A percentile compares a stretch with the other conserved stretches of the same genome.
These are phyloP conservation scores for Cerastis rubricosa DNA, from an alignment of 2,888 invertebrate genomes.

Conservation along the genomic window DNA sequence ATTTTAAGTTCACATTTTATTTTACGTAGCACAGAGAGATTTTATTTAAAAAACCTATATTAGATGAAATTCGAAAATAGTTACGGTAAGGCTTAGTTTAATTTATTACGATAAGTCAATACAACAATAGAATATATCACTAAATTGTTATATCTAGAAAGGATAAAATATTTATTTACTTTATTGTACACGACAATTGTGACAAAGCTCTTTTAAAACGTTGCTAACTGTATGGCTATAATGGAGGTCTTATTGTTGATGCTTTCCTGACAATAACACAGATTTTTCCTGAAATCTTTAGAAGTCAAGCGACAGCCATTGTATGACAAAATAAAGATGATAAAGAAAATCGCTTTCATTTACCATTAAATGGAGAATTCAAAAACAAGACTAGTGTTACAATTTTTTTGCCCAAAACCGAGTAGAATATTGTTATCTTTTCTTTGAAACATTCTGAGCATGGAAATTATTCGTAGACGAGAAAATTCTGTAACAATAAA, in stretches of 20 bases:
- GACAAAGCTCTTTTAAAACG: background rate
- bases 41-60: background rate
- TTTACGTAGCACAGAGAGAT: background rate
- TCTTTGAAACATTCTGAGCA: background rate
- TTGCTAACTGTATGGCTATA: background rate
- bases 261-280: background rate
- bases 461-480: constrained; percentile 15
- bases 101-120: background rate
- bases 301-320: background rate
- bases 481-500: constrained; percentile 41
- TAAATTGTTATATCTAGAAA: background rate
- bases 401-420: background rate
- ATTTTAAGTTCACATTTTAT: background rate
- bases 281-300: background rate
- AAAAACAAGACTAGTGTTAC: background rate
- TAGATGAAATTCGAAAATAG: background rate
- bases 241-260: background rate
- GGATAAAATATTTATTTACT: background rate
- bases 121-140: background rate
- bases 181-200: background rate
- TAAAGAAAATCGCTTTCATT: background rate
- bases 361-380: background rate
- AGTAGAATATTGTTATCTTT: background rate
- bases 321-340: background rate
- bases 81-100: background rate